Base-by-base conservation (phyloP, 2,113 vertebrate species). In the Ibidorhyncha struthersii region DNA sequence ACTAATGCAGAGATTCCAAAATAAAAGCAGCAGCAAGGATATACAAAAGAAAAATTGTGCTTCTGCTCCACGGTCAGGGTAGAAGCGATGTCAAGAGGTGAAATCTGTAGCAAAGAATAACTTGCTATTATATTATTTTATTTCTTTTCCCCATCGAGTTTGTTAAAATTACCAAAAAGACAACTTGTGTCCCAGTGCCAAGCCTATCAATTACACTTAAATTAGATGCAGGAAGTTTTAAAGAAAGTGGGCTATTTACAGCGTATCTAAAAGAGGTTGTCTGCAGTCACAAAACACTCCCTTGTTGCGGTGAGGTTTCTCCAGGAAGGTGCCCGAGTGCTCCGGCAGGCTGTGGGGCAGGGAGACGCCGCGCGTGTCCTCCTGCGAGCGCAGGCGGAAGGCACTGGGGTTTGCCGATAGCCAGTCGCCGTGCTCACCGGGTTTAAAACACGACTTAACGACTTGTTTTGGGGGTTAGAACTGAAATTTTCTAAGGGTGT, bases 321-420 rank as follows among this genome's bases (percentile, higher is more conserved):
- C 14, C 19, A 10, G 55, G 43, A 26, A 49, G 58, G 53, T 22
- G 7, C 26, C 32, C 17, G 17, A 45, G 43, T 41, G 29, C 61
- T 62, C 61, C 29, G 2, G 30, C 2, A 0, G 17, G 23, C 13
- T 7, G 12, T 32, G 6, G 6, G 1, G 26, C 32, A 4, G 59
- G 22, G 29, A 40, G 36, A 25, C 1, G 12, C 45, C 4, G 2
- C 8, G 8, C 5, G 6, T 4, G 38, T 27, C 21, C 32, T 16
- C 6, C 45, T 6, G 18, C 6, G 13, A 34, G 59, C 52, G 8
- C 15, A 34, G 0, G 26, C 27, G 32, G 58, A 20, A 43, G 13
- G 40, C 2, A 9, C 32, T 9, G 2, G 4, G 14, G 40, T 36
- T 22, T 8, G 41, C 40, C 3, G 12, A 2, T 17, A 17, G 58